phyloP scores from a whole-genome alignment of 2,113 vertebrate genomes.

The Etheostoma cragini region DNA sequence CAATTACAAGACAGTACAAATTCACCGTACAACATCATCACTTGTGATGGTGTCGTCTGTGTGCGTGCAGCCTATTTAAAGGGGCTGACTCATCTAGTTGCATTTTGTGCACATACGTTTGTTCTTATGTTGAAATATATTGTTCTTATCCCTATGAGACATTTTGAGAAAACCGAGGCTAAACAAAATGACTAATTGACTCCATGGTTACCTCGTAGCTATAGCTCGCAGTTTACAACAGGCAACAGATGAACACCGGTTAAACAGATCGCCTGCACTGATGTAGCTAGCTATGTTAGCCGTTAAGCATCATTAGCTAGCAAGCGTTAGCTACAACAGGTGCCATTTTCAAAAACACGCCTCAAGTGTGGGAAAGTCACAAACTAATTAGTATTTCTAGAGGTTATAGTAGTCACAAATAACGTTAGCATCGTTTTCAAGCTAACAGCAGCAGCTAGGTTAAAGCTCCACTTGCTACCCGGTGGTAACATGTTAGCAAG shows the following conservation, averaged over 20 bases:
- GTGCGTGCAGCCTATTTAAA: too few relatives aligned
- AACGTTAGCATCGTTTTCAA: background rate
- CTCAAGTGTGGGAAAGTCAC: rapidly evolving
- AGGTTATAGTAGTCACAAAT: rapidly evolving
- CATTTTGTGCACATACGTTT: background rate
- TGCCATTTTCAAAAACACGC: background rate
- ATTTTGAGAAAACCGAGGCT: too few relatives aligned
- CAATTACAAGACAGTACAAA: too few relatives aligned
- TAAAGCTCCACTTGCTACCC: background rate
- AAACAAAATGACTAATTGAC: background rate
- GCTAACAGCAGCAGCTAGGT: background rate
- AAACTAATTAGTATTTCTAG: background rate
- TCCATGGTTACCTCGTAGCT: background rate
- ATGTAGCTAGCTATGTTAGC: background rate
- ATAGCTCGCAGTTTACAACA: background rate
- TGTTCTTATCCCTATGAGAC: background rate
- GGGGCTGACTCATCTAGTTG: background rate
- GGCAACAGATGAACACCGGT: background rate
- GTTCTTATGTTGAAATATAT: background rate
- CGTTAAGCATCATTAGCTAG: background rate
- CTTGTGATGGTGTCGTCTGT: too few relatives aligned
- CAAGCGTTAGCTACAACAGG: background rate
- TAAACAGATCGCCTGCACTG: background rate
- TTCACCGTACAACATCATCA: too few relatives aligned
- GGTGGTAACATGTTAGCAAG: constrained; percentile 24